Percentiles rank a stretch among this genome's conserved stretches.
Evolutionary conservation across 2,113 vertebrate genomes (phyloP).

Genomic region (Dendropsophus ebraccatus): DNA sequence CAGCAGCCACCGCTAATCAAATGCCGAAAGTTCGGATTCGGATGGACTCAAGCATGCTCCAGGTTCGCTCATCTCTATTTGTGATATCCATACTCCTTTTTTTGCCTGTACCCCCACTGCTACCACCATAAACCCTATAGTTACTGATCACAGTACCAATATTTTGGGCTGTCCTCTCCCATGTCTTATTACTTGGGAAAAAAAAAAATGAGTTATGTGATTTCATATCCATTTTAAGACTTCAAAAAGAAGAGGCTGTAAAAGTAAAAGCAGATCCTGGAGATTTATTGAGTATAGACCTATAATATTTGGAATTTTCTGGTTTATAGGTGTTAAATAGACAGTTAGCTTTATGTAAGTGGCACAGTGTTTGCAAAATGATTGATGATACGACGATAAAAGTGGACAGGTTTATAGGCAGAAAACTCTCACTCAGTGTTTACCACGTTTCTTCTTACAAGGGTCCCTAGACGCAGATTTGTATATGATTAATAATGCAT

Average conservation of each 20-base stretch:
- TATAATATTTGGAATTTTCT: constrained; percentile 31
- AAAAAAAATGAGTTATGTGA: not conserved
- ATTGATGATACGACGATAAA: constrained; percentile 31
- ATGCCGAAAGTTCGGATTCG: no score
- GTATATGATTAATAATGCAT: constrained; percentile 50
- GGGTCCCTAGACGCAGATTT: constrained; percentile 27
- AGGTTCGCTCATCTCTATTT: no score
- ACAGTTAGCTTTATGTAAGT: constrained; percentile 35
- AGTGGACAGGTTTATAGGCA: constrained; percentile 40
- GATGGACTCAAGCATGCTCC: no score
- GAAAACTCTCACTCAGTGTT: not conserved
- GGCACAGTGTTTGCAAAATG: not conserved
- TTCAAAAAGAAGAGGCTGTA: not conserved
- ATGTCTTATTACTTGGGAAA: not conserved
- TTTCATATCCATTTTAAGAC: not conserved
- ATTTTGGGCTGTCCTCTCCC: not conserved
- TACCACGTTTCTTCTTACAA: constrained; percentile 10
- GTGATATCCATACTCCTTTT: not conserved
- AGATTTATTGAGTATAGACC: constrained; percentile 13
- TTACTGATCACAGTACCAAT: not conserved
- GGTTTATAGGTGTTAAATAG: constrained; percentile 42
- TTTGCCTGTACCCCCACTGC: not conserved
- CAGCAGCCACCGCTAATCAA: no score
- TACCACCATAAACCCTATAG: not conserved
- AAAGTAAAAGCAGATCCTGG: constrained; percentile 3